These are phyloP conservation scores for Cyanocitta stelleri DNA, from an alignment of 2,113 vertebrate species.

Conservation along the genomic window DNA sequence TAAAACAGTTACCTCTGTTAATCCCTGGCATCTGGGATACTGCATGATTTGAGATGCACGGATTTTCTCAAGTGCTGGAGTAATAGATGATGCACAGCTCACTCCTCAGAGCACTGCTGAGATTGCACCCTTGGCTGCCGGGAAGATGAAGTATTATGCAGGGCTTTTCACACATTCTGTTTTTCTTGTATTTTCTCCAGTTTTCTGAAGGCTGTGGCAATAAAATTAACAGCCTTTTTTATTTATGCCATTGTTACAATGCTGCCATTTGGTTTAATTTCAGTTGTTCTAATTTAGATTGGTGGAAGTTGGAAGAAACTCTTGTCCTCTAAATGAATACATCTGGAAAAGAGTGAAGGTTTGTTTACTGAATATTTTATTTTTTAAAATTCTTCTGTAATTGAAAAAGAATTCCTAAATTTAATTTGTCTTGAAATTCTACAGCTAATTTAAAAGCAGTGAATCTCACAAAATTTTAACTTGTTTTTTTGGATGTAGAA, in stretches of 20 bases:
- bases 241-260: background rate
- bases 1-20: conserved; percentile 37
- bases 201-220: background rate
- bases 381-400: background rate
- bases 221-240: background rate
- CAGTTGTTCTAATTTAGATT: background rate
- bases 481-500: background rate
- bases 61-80: conserved; percentile 44
- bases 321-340: background rate
- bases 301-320: background rate
- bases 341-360: background rate
- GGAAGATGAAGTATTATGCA: conserved; percentile 29
- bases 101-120: background rate
- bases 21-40: conserved; percentile 47
- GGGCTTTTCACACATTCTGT: conserved; percentile 36
- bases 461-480: background rate
- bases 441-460: background rate
- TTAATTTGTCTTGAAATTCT: background rate
- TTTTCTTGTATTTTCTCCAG: background rate
- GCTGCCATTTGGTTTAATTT: background rate
- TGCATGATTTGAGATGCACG: conserved; percentile 36
- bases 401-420: background rate
- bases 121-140: background rate
- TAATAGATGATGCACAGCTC: conserved; percentile 6
- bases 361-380: background rate